A percentile compares a stretch with the other conserved stretches of the same genome.
Evolutionary conservation across 2,888 invertebrate species (phyloP).

Genomic region (Clivina fossor): DNA sequence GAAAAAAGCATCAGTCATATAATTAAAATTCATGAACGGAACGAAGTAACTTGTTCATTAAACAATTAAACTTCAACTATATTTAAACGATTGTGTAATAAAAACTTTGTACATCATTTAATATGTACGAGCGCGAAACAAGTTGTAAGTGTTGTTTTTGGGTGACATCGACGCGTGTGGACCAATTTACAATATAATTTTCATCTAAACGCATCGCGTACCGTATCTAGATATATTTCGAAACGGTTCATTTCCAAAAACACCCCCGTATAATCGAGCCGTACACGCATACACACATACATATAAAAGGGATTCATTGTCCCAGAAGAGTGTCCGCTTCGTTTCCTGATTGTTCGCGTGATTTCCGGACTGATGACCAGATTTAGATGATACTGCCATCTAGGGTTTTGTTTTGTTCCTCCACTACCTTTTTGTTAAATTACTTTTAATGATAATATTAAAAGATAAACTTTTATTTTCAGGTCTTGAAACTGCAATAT

Average conservation of each 20-base stretch:
- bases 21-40: not conserved
- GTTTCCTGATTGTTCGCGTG: not conserved
- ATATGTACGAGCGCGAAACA: too few species aligned
- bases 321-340: not conserved
- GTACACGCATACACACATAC: too few species aligned
- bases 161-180: not conserved
- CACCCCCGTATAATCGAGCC: not conserved
- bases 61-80: not conserved
- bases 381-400: too few species aligned
- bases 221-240: not conserved
- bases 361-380: not conserved
- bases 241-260: not conserved
- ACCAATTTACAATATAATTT: not conserved
- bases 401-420: slow-evolving; percentile 21
- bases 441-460: too few species aligned
- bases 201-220: not conserved
- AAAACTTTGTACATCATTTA: too few species aligned
- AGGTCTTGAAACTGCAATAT: not conserved
- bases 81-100: too few species aligned
- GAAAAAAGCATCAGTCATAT: not conserved
- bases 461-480: not conserved
- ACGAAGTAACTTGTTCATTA: not conserved
- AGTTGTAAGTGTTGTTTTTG: not conserved
- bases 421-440: not conserved
- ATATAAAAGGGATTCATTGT: not conserved